Evolutionary conservation across 1,140 invertebrate genomes (phyloP).

Genomic region (Gonatopus flavifemur): DNA sequence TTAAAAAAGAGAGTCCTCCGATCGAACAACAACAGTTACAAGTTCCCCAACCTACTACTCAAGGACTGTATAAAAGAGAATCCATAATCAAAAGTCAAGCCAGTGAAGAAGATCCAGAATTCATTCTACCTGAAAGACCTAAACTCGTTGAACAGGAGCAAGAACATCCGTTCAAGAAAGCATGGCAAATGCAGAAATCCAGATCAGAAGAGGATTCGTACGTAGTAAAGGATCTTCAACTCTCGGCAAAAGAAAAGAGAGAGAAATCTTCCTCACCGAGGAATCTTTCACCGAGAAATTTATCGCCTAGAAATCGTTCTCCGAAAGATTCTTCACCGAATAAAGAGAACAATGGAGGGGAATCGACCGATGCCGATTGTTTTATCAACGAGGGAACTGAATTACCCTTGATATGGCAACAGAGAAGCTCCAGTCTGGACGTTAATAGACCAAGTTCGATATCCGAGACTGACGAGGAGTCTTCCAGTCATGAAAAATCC

Average conservation of each 20-base stretch:
- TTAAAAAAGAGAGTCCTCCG: constrained; percentile 27
- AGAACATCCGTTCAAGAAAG: constrained; percentile 55
- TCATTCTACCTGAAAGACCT: constrained; percentile 50
- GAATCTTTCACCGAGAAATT: no score
- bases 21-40: no score
- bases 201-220: constrained; percentile 52
- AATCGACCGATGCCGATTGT: constrained; percentile 15
- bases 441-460: constrained; percentile 13
- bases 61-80: constrained; percentile 50
- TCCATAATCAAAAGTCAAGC: constrained; percentile 56
- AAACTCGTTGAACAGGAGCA: constrained; percentile 54
- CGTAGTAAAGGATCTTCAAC: constrained; percentile 40
- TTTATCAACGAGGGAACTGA: constrained; percentile 25
- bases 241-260: constrained; percentile 15
- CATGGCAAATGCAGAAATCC: constrained; percentile 56
- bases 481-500: no score
- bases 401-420: background rate
- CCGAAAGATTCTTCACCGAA: no score
- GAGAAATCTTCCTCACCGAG: constrained; percentile 5
- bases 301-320: no score
- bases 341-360: constrained; percentile 15
- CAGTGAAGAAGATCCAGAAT: constrained; percentile 55
- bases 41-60: constrained; percentile 23
- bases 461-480: constrained; percentile 27
- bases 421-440: background rate